Evolutionary conservation across 2,113 vertebrate species (phyloP).

Genomic region (Peromyscus polionotus): DNA sequence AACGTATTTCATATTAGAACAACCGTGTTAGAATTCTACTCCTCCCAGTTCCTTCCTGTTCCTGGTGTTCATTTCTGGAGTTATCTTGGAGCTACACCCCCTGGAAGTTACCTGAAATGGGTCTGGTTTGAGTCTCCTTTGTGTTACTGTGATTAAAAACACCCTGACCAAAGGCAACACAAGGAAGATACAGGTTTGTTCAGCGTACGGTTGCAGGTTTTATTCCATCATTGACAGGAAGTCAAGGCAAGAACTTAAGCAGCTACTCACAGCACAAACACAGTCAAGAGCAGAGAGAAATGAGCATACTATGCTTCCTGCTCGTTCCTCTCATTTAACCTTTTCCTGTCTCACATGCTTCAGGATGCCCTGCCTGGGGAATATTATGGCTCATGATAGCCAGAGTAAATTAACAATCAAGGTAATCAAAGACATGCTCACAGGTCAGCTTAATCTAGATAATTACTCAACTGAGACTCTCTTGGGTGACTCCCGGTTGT

Average conservation of each 20-base stretch:
- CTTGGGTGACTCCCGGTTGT: neutral
- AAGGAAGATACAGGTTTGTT: neutral
- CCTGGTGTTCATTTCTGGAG: slow-evolving; percentile 16
- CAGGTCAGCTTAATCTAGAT: neutral
- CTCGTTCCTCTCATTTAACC: neutral
- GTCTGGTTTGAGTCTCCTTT: neutral
- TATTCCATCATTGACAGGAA: neutral
- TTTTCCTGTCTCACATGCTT: neutral
- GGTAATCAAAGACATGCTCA: neutral
- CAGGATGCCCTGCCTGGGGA: neutral
- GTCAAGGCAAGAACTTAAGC: neutral
- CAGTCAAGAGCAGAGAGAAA: neutral
- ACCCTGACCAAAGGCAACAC: neutral
- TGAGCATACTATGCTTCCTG: neutral
- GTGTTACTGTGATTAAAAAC: neutral
- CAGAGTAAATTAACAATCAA: neutral
- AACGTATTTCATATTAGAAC: neutral
- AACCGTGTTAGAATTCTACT: neutral
- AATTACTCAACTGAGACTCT: neutral
- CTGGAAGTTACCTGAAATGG: slow-evolving; percentile 6
- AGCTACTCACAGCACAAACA: neutral
- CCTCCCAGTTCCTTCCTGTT: neutral
- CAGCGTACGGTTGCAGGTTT: neutral
- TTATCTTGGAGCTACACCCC: neutral
- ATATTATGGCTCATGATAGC: neutral